phyloP scores from a whole-genome alignment of 2,113 vertebrate species.

The Cyprinus carpio region DNA sequence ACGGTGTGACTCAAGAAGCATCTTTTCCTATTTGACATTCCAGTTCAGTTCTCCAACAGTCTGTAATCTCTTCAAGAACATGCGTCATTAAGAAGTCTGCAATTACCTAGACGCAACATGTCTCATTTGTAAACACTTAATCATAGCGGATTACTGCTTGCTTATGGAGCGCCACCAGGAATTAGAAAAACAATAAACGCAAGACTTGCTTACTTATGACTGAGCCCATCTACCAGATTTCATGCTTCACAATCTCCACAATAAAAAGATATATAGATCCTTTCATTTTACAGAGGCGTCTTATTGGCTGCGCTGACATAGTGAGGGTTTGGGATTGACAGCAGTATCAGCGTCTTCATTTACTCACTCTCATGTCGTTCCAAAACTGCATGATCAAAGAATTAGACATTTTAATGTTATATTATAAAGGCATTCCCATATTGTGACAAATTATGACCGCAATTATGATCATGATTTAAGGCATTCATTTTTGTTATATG shows the following conservation, averaged over 20 bases:
- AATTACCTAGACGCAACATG: slow-evolving; percentile 30
- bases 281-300: neutral
- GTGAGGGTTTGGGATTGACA: too few species aligned
- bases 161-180: neutral
- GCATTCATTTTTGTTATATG: too few species aligned
- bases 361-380: too few species aligned
- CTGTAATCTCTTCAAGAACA: slow-evolving; percentile 48
- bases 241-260: neutral
- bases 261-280: slow-evolving; percentile 2
- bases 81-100: slow-evolving; percentile 53
- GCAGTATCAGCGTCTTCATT: too few species aligned
- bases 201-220: neutral
- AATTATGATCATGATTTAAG: too few species aligned
- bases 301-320: too few species aligned
- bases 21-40: slow-evolving; percentile 6
- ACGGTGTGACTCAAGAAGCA: neutral
- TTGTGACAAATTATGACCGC: too few species aligned
- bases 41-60: slow-evolving; percentile 38
- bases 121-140: slow-evolving; percentile 44
- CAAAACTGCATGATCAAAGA: too few species aligned
- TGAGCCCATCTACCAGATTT: neutral
- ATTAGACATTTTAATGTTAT: too few species aligned
- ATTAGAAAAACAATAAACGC: neutral
- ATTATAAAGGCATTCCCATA: too few species aligned
- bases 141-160: slow-evolving; percentile 53